Base-by-base conservation (phyloP, 2,797 vertebrate species). In the Synanceia verrucosa region DNA sequence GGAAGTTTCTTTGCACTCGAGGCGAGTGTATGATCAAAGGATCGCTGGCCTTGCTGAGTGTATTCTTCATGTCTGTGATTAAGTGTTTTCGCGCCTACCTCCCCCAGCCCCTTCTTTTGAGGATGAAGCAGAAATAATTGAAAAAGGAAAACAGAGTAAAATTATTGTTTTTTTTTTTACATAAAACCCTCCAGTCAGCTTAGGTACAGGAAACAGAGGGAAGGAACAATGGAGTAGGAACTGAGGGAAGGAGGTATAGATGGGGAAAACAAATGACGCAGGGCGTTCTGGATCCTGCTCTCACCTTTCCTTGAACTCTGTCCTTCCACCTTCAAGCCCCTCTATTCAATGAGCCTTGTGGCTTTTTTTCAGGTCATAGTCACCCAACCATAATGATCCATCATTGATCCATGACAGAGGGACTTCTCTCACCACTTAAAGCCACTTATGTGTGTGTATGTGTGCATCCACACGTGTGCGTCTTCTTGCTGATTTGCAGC, bases 221-320 rank as follows among this genome's bases (percentile, higher is more conserved):
- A 37, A 24, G 29, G 72, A 57, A 53, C 31, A 50, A 75, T 67
- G 36, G 23, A 64, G 47, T 14, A 41, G 14, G 51, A 55, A 55
- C 9, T 23, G 10, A 60, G 13, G 18, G 18, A 55, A 34, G n/a
- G 16, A 48, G n/a, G 12, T 59, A 16, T 64, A 46, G 57, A 78
- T 43, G 51, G 21, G n/a, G 24, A n/a, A 59, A 51, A 51, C 34
- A 63, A 74, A 78, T 65, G 68, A 63, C 5, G 2, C 46, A 23
- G 12, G 28, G 53, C 31, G 26, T 70, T 61, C 44, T 21, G 41
- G 64, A 41, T 66, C 51, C 37, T 50, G 47, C 71, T 37, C 55
- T 86, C 78, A 87, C 85, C 89, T 89, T 67, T 62, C 61, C 78
- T 79, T 88, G 88, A 90, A 91, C 91, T 62, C 69, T 16, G 47